A percentile compares a stretch with the other conserved stretches of the same genome.
Conservation (phyloP, 2,797 vertebrate species). For the Scleropages formosus region DNA sequence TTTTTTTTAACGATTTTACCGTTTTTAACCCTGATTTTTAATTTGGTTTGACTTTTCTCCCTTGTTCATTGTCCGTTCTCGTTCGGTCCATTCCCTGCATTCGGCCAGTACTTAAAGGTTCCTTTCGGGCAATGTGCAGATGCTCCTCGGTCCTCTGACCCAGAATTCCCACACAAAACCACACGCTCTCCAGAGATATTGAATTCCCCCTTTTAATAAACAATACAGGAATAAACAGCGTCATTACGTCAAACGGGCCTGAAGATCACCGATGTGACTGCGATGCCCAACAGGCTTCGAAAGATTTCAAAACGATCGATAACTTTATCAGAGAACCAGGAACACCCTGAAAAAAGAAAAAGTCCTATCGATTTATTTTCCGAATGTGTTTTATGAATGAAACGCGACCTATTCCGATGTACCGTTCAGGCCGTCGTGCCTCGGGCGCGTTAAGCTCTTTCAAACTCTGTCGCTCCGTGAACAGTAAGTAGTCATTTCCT, state of each 20-base stretch:
- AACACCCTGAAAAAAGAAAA: no score
- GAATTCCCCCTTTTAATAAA: background rate
- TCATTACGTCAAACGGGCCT: no score
- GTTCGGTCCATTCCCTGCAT: slow-evolving; percentile 57
- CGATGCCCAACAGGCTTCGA: no score
- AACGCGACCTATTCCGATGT: no score
- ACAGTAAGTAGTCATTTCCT: slow-evolving; percentile 33
- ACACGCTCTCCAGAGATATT: background rate
- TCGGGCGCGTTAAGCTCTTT: background rate
- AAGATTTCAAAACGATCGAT: no score
- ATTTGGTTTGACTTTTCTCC: slow-evolving; percentile 50
- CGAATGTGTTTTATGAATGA: no score
- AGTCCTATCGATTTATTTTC: no score
- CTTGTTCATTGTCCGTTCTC: slow-evolving; percentile 53
- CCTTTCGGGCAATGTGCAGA: slow-evolving; percentile 69
- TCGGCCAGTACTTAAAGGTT: slow-evolving; percentile 60
- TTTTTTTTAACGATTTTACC: background rate
- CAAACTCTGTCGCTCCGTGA: slow-evolving; percentile 1
- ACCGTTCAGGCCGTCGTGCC: no score
- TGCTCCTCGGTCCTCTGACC: slow-evolving; percentile 42
- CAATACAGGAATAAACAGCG: no score
- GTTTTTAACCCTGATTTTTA: slow-evolving; percentile 34
- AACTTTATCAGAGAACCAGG: no score
- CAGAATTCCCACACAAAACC: background rate
- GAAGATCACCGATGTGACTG: no score